Conservation (phyloP, 23 tunicate species). For the Halocynthia roretzi region DNA sequence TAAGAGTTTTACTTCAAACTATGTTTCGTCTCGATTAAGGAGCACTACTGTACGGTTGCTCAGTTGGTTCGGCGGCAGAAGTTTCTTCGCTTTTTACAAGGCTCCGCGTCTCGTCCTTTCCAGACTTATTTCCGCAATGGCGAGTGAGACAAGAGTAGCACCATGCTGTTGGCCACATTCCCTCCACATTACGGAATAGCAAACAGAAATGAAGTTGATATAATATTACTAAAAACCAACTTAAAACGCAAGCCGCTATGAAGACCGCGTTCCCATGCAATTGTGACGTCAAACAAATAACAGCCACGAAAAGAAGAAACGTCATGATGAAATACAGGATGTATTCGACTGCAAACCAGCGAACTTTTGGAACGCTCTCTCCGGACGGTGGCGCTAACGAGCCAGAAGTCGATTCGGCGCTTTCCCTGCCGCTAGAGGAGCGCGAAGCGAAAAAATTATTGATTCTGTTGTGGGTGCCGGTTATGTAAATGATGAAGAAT, state of each 20-base stretch:
- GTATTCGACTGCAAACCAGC: slow-evolving; percentile 67
- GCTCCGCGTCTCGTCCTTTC: neutral
- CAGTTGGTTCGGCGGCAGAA: no score
- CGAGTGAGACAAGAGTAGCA: neutral
- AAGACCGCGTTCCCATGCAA: slow-evolving; percentile 24
- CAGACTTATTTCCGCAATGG: neutral
- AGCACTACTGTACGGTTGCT: no score
- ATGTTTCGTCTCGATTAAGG: no score
- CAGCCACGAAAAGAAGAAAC: slow-evolving; percentile 48
- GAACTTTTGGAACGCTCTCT: slow-evolving; percentile 2
- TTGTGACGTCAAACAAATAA: slow-evolving; percentile 42
- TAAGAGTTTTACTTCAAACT: no score
- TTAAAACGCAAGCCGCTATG: slow-evolving; percentile 51
- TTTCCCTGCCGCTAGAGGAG: neutral
- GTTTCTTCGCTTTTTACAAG: no score
- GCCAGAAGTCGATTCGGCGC: slow-evolving; percentile 19
- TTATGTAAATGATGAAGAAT: slow-evolving; percentile 42
- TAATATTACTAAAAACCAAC: slow-evolving; percentile 41
- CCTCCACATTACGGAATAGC: slow-evolving; percentile 57
- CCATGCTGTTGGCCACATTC: slow-evolving; percentile 50
- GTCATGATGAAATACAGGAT: slow-evolving; percentile 31
- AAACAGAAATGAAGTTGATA: slow-evolving; percentile 63
- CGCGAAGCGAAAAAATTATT: slow-evolving; percentile 13
- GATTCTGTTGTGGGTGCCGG: slow-evolving; percentile 31
- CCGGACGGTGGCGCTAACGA: slow-evolving; percentile 27